phyloP scores from a whole-genome alignment of 1,140 invertebrate species.

The Lethocerus indicus region DNA sequence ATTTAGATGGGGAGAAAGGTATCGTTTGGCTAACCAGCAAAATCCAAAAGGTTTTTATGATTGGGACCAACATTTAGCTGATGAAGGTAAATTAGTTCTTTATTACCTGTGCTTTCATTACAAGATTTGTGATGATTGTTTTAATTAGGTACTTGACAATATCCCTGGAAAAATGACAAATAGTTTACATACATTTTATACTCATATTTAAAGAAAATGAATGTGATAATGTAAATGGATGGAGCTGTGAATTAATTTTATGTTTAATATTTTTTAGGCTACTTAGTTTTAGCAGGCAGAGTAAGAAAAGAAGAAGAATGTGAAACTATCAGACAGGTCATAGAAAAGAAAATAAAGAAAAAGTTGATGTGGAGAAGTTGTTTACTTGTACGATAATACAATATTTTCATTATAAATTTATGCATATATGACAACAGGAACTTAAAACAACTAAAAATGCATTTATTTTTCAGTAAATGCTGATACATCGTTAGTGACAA shows the following conservation, averaged over 20 bases:
- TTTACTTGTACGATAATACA: constrained; percentile 38
- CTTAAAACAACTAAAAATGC: too few species aligned
- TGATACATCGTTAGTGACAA: constrained; percentile 60
- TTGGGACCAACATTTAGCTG: constrained; percentile 93
- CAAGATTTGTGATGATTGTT: too few species aligned
- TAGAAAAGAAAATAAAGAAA: constrained; percentile 76
- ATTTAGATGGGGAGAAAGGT: constrained; percentile 95
- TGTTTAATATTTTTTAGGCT: constrained; percentile 36
- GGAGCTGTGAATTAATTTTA: neutral
- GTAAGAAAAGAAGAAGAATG: constrained; percentile 71
- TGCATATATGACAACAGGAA: neutral
- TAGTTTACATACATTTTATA: neutral
- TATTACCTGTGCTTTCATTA: constrained; percentile 2
- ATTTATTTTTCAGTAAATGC: constrained; percentile 5
- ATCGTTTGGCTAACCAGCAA: constrained; percentile 49
- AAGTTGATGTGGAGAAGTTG: constrained; percentile 51
- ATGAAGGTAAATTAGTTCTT: constrained; percentile 51
- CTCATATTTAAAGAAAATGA: neutral
- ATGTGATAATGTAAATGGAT: neutral
- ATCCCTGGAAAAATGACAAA: too few species aligned
- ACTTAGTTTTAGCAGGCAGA: constrained; percentile 82
- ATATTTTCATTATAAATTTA: neutral
- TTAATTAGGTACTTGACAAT: too few species aligned
- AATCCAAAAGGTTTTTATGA: constrained; percentile 53
- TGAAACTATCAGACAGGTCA: constrained; percentile 53